Conservation (phyloP, 2,113 vertebrate species). For the Phalacrocorax brasilianus region DNA sequence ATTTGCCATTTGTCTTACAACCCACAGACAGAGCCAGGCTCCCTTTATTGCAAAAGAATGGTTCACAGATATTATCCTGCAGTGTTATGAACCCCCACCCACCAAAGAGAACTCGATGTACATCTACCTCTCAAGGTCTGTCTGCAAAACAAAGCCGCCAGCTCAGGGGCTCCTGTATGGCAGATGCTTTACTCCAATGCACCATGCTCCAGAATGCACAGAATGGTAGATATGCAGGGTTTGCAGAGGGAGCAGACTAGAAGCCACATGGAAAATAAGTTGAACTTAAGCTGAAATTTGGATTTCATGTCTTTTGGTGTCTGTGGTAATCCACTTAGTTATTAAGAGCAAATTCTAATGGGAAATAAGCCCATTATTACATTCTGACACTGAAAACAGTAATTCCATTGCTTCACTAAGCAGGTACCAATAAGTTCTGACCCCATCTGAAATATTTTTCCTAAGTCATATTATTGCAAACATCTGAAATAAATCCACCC, state of each 20-base stretch:
- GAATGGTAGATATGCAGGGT: not conserved
- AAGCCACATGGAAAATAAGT: not conserved
- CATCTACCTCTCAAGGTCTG: not conserved
- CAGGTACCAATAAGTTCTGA: not conserved
- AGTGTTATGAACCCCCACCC: not conserved
- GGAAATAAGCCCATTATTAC: not conserved
- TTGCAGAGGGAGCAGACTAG: not conserved
- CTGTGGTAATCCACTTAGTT: not conserved
- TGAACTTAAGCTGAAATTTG: not conserved
- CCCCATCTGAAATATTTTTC: not conserved
- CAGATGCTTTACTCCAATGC: not conserved
- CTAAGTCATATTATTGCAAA: not conserved
- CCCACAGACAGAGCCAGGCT: not conserved
- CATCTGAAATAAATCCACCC: not conserved
- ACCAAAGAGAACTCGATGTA: fast-evolving
- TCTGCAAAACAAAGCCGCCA: not conserved
- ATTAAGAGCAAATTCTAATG: not conserved
- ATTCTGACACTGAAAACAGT: not conserved
- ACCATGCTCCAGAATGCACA: not conserved
- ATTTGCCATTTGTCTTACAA: not conserved
- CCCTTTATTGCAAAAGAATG: not conserved
- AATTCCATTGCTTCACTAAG: not conserved
- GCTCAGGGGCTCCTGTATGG: not conserved
- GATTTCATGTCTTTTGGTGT: not conserved
- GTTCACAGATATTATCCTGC: not conserved